Conservation (phyloP, 2,113 vertebrate species). For the Cyprinodon tularosa region DNA sequence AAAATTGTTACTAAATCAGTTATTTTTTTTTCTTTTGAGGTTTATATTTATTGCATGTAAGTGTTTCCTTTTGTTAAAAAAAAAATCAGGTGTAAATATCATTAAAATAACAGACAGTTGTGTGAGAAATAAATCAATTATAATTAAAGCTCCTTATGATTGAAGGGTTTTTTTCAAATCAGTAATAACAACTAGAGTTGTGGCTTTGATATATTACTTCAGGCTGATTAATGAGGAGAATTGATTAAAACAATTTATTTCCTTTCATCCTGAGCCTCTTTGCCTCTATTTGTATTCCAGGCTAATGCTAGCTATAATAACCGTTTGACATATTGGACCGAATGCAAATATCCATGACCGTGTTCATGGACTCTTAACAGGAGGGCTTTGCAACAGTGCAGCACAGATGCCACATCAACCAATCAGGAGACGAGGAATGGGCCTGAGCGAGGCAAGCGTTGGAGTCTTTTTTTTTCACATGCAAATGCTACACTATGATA, state of each 20-base stretch:
- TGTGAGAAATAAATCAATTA: not conserved
- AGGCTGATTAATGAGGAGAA: conserved; percentile 70
- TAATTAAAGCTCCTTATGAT: not conserved
- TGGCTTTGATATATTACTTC: conserved; percentile 51
- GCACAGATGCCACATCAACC: conserved; percentile 68
- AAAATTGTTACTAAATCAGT: not conserved
- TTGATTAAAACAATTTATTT: conserved; percentile 68
- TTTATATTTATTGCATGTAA: not conserved
- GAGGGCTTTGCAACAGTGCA: conserved; percentile 65
- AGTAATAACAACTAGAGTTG: conserved; percentile 24
- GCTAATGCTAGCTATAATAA: conserved; percentile 76
- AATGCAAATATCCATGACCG: conserved; percentile 70
- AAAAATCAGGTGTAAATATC: not conserved
- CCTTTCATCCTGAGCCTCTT: conserved; percentile 68
- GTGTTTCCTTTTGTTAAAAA: not conserved
- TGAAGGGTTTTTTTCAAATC: conserved; percentile 11
- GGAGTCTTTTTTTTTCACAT: conserved; percentile 79
- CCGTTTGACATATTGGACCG: conserved; percentile 75
- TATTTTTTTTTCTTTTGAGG: not conserved
- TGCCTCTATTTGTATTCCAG: conserved; percentile 71
- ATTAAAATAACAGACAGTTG: not conserved
- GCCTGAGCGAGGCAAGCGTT: conserved; percentile 32
- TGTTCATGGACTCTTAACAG: conserved; percentile 70
- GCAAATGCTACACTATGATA: conserved; percentile 83
- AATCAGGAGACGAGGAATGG: conserved; percentile 53